Base-by-base conservation (phyloP, 2,888 invertebrate genomes). In the Gymnosoma rotundatum region DNA sequence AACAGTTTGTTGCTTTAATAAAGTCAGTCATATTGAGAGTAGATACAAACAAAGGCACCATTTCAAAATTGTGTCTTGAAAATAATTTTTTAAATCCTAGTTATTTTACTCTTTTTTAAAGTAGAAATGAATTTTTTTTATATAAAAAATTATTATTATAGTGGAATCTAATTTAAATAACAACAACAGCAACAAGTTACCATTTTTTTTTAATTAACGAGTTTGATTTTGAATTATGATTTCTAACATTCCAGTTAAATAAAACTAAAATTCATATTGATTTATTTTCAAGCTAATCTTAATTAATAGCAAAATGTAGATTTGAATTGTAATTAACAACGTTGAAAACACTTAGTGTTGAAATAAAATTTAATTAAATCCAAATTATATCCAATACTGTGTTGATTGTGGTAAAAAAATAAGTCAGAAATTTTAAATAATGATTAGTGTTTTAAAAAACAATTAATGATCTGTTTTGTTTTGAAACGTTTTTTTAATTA, bases 311-410 rank as follows among this genome's bases (percentile, higher is more conserved):
- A 67, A 78, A 78, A 67, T 52, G 72, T 73, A 73, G 73, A 73
- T 67, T 78, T 78, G 63, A 78, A 78, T 83, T 83, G 61, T 73
- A 78, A 74, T 83, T 83, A 83, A 78, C 78, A 78, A 78, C 73
- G 63, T 64, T 54, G 14, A 32, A 42, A 52, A 69, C 25, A 38
- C 48, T 25, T 32, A 42, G 42, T 54, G 10, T 67, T 69, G 50
- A 36, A 38, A 14, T 25, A 20, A 32, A 67, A 50, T 67, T 58
- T 50, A 25, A 48, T 72, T 60, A 61, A 45, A 32, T n/a, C 32
- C 45, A 32, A 73, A 42, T 25, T 18, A 54, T 32, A 42, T 7
- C 1, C 42, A 52, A 42, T 32, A 10, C 45, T n/a, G 10, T 16
- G 20, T 64, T 38, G 7, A 9, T 70, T 38, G n/a, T 21, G 61